Evolutionary conservation across 2,888 invertebrate genomes (phyloP).

Genomic region (Pristionchus fissidentatus): DNA sequence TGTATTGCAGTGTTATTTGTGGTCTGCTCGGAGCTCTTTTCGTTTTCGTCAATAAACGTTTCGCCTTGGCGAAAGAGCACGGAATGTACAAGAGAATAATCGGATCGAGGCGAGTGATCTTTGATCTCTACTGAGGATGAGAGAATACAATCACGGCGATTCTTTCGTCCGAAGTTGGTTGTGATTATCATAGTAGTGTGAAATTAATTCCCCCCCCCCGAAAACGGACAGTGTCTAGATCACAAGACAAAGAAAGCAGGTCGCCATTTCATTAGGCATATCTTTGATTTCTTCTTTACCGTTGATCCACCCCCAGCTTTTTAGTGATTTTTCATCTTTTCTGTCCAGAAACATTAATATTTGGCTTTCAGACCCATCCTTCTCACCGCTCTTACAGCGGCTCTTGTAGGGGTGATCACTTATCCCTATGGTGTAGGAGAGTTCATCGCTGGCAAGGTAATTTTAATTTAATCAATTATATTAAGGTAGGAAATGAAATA

Average conservation of each 20-base stretch:
- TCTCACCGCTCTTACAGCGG: slow-evolving; percentile 56
- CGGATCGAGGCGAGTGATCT: slow-evolving; percentile 57
- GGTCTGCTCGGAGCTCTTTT: slow-evolving; percentile 66
- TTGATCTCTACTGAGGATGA: background rate
- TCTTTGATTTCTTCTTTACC: too few species aligned
- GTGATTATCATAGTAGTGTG: too few species aligned
- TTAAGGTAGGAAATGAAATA: too few species aligned
- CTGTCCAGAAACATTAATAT: too few species aligned
- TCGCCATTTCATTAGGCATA: too few species aligned
- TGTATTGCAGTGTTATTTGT: slow-evolving; percentile 60
- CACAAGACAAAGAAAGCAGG: too few species aligned
- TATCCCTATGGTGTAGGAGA: slow-evolving; percentile 93
- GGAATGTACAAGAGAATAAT: slow-evolving; percentile 59
- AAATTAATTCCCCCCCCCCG: too few species aligned
- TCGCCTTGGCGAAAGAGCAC: slow-evolving; percentile 53
- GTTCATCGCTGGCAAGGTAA: slow-evolving; percentile 80
- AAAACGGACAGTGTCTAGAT: too few species aligned
- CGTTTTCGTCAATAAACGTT: slow-evolving; percentile 62
- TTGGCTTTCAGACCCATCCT: slow-evolving; percentile 58
- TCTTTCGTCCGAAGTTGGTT: too few species aligned
- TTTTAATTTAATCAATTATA: too few species aligned
- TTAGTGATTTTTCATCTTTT: background rate
- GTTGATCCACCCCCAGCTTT: too few species aligned
- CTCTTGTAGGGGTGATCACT: slow-evolving; percentile 79
- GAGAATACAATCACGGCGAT: too few species aligned